Evolutionary conservation across 2,888 invertebrate genomes (phyloP), one percentile per base, ranked within the genome.

Genomic region (Atethmia centrago): DNA sequence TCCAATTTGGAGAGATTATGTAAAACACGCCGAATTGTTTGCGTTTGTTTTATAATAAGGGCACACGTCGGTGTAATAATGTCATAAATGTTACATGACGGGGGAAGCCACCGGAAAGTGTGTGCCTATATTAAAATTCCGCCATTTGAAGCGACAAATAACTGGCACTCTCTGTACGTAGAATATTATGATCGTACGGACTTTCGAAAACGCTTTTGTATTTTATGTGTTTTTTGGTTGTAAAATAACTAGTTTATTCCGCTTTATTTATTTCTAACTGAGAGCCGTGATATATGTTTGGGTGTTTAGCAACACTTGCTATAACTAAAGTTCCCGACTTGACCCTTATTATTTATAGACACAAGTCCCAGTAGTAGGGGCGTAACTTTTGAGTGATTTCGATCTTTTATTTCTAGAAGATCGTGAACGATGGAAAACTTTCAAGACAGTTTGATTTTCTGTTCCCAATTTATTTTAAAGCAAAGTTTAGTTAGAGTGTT

Each of bases 1-100:
- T 91, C 91, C 92, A 94, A 94, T 94, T 93, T 92, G 87, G 89
- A 88, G 90, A 92, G 93, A 93, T 94, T 93, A 94, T 93, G 93
- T 91, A 91, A 92, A 92, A 91, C 90, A 90, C 84, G 88, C 85
- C 83, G 88, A 92, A 93, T 93, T 93, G 93, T 92, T 92, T 91
- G 88, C 88, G 87, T 91, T 92, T 91, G 91, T 92, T 93, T 92
- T 89, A 91, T 92, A 91, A 91, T 90, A 91, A 91, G 86, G 88
- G 88, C 87, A 89, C 91, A 90, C 91, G 90, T 89, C 86, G 84
- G 86, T 84, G 89, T 92, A 92, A 92, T 93, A 92, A 92, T 91
- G 91, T 90, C 92, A 92, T 94, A 94, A 94, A 94, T 93, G 91
- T 92, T 92, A 90, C 91, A 92, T 90, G 84, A 82, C 76, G 73